A percentile compares a stretch with the other conserved stretches of the same genome.
Conservation (phyloP, 2,888 invertebrate species). For the Esperia sulphurella region DNA sequence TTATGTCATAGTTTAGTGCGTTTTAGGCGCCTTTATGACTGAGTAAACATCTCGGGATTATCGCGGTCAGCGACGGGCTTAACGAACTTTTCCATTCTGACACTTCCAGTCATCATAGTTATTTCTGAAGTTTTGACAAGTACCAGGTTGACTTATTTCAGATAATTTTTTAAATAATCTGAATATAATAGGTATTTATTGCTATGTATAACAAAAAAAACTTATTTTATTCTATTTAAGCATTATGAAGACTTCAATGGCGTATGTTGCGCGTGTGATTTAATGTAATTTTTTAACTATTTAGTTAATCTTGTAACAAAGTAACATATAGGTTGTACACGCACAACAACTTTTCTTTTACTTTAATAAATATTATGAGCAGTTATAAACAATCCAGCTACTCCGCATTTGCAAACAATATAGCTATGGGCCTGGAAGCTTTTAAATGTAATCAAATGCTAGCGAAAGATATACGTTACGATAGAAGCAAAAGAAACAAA, state of each 20-base stretch:
- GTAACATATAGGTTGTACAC: no score
- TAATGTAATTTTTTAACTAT: no score
- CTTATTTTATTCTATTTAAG: no score
- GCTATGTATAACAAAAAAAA: no score
- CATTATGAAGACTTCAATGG: no score
- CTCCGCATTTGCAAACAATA: slow-evolving; percentile 1
- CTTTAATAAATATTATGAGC: neutral
- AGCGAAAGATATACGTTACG: slow-evolving; percentile 38
- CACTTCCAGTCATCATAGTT: slow-evolving; percentile 23
- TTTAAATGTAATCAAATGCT: slow-evolving; percentile 34
- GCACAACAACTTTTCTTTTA: neutral
- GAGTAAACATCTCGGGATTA: slow-evolving; percentile 67
- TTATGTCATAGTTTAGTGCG: slow-evolving; percentile 74
- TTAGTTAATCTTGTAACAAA: no score
- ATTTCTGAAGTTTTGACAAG: slow-evolving; percentile 27
- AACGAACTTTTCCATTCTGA: slow-evolving; percentile 40
- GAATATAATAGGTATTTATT: no score
- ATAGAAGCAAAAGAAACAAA: slow-evolving; percentile 28
- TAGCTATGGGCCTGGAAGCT: neutral
- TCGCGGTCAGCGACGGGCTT: slow-evolving; percentile 37
- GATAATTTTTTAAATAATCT: no score
- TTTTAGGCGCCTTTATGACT: slow-evolving; percentile 72
- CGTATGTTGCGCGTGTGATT: no score
- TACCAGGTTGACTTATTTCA: slow-evolving; percentile 19
- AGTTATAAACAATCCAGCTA: neutral